Evolutionary conservation across 2,888 invertebrate genomes (phyloP).

Genomic region (Apeira syringaria): DNA sequence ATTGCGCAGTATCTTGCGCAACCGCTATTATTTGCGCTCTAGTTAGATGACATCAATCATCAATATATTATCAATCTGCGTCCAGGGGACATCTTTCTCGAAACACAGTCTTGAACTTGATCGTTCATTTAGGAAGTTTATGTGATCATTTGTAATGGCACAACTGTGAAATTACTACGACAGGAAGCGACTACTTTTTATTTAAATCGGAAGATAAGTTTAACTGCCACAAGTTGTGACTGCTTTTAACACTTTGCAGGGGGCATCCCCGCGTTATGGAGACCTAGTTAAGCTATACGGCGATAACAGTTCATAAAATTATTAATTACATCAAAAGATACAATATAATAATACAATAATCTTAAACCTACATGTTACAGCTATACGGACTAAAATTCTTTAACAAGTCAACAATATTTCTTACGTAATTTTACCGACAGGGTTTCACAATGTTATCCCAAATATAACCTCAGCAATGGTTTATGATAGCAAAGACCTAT

Average conservation of each 20-base stretch:
- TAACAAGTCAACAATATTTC: conserved; percentile 49
- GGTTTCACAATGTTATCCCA: conserved; percentile 1
- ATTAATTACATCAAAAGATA: conserved; percentile 58
- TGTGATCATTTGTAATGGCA: conserved; percentile 15
- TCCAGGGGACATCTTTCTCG: not conserved
- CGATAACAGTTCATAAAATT: conserved; percentile 66
- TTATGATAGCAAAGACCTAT: too few relatives aligned
- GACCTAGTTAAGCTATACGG: conserved; percentile 33
- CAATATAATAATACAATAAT: too few relatives aligned
- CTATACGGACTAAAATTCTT: conserved; percentile 37
- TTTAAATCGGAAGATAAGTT: conserved; percentile 1
- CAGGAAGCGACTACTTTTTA: conserved; percentile 2
- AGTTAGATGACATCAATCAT: too few relatives aligned
- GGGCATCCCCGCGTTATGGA: too few relatives aligned
- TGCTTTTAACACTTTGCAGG: not conserved
- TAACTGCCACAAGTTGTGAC: conserved; percentile 4
- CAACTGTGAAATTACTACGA: conserved; percentile 8
- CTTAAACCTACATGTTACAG: conserved; percentile 33
- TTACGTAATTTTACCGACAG: conserved; percentile 9
- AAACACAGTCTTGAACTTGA: not conserved
- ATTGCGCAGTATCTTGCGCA: too few relatives aligned
- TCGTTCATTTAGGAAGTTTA: conserved; percentile 9
- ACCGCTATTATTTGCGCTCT: too few relatives aligned
- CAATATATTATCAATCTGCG: too few relatives aligned
- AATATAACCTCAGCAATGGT: not conserved